A percentile compares a stretch with the other conserved stretches of the same genome.
Evolutionary conservation across 2,113 vertebrate species (phyloP).

Genomic region (Trichomycterus rosablanca): DNA sequence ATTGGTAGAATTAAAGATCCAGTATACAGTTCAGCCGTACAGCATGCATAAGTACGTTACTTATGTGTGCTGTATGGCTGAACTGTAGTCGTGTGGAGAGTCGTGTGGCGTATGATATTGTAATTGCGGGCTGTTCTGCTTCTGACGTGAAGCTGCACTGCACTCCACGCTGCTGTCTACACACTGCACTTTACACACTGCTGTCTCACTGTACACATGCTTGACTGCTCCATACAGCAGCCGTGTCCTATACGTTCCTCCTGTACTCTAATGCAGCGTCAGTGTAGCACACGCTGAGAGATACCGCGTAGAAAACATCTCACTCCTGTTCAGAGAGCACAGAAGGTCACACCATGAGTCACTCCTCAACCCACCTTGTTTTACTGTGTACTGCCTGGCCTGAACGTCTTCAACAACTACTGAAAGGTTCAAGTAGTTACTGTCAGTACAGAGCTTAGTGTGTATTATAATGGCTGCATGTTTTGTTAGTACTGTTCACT

Average conservation of each 20-base stretch:
- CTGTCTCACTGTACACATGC: conserved; percentile 18
- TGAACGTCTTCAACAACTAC: background rate
- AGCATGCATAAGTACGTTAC: no score
- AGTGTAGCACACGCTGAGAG: background rate
- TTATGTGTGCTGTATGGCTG: no score
- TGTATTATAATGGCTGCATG: conserved; percentile 2
- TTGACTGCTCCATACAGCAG: background rate
- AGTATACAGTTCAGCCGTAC: no score
- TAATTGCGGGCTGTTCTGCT: conserved; percentile 27
- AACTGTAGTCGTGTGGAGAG: conserved; percentile 2
- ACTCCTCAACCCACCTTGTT: background rate
- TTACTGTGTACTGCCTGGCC: background rate
- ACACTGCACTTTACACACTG: conserved; percentile 9
- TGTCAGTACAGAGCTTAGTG: background rate
- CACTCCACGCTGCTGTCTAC: conserved; percentile 30
- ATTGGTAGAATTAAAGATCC: no score
- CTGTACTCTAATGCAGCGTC: background rate
- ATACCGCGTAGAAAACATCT: background rate
- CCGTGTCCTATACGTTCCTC: background rate
- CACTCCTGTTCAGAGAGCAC: background rate
- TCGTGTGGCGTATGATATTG: conserved; percentile 18
- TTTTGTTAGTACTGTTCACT: background rate
- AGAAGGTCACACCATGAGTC: conserved; percentile 20
- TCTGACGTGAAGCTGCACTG: conserved; percentile 33
- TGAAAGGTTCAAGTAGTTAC: background rate